phyloP scores from a whole-genome alignment of 2,113 vertebrate species.

The Delphinapterus leucas region DNA sequence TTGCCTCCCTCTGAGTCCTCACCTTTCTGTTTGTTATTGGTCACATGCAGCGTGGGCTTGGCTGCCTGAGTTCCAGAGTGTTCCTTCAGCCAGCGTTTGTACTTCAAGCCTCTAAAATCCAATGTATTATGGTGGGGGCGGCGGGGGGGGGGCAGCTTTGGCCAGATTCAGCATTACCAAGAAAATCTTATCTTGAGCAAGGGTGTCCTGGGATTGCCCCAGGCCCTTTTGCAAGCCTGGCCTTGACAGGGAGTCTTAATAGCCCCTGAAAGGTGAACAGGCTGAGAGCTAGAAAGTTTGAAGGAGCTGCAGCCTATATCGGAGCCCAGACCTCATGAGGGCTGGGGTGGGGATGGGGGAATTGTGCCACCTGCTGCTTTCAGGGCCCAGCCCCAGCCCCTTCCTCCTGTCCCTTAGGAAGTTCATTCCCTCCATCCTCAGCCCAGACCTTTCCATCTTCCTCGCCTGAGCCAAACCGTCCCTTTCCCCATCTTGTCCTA shows the following conservation, averaged over 20 bases:
- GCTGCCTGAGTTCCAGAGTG: background rate
- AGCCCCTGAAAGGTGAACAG: background rate
- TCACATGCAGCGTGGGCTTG: too few relatives aligned
- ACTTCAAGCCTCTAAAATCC: background rate
- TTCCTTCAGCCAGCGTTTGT: background rate
- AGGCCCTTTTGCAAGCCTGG: background rate
- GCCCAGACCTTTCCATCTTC: background rate
- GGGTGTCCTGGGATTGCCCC: background rate
- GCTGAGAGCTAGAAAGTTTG: background rate
- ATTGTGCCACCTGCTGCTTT: background rate
- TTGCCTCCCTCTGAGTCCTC: background rate
- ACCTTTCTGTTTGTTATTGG: background rate
- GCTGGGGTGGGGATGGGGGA: background rate
- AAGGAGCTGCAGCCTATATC: background rate
- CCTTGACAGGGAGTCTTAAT: background rate
- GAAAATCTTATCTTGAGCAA: background rate
- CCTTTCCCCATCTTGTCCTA: background rate
- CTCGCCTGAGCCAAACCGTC: background rate
- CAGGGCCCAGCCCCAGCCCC: background rate
- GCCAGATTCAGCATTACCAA: background rate
- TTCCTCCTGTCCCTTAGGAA: background rate
- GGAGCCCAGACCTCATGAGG: background rate
- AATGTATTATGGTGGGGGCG: rapidly evolving
- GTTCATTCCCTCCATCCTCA: background rate
- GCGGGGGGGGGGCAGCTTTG: background rate